A percentile compares a stretch with the other conserved stretches of the same genome.
These are phyloP conservation scores for Apodemia mormo DNA, from an alignment of 2,888 invertebrate species.

Conservation along the genomic window DNA sequence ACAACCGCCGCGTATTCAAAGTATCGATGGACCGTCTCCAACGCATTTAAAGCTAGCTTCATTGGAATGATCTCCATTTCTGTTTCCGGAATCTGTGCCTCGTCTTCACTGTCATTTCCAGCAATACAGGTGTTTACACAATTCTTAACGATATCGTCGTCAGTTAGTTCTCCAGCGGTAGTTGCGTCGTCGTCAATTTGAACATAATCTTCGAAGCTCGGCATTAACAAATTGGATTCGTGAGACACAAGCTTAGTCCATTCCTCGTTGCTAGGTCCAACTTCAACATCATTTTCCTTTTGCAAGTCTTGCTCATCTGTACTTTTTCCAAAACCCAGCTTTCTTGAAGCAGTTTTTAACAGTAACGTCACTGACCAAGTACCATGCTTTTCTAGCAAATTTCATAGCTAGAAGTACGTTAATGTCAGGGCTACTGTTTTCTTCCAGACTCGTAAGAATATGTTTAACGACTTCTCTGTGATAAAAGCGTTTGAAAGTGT, in stretches of 20 bases:
- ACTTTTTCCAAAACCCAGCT: no score
- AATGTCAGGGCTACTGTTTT: no score
- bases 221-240: conserved; percentile 29
- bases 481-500: conserved; percentile 28
- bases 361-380: no score
- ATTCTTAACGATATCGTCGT: conserved; percentile 39
- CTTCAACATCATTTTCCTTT: no score
- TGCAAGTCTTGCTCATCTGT: no score
- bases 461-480: no score
- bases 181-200: conserved; percentile 32
- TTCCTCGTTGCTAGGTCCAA: no score
- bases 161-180: conserved; percentile 31
- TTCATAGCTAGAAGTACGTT: no score
- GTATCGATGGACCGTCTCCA: conserved; percentile 21
- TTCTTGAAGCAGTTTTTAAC: no score
- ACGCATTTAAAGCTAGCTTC: conserved; percentile 37
- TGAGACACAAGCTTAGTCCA: conserved; percentile 37
- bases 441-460: no score
- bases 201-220: conserved; percentile 35
- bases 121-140: conserved; percentile 31
- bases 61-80: conserved; percentile 36
- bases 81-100: conserved; percentile 39
- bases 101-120: conserved; percentile 40
- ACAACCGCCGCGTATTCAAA: conserved; percentile 27
- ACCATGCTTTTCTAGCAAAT: no score